These are phyloP conservation scores for Epizoanthus fatuus DNA, from an alignment of 92 coral and sea anemone genomes.

Conservation along the genomic window DNA sequence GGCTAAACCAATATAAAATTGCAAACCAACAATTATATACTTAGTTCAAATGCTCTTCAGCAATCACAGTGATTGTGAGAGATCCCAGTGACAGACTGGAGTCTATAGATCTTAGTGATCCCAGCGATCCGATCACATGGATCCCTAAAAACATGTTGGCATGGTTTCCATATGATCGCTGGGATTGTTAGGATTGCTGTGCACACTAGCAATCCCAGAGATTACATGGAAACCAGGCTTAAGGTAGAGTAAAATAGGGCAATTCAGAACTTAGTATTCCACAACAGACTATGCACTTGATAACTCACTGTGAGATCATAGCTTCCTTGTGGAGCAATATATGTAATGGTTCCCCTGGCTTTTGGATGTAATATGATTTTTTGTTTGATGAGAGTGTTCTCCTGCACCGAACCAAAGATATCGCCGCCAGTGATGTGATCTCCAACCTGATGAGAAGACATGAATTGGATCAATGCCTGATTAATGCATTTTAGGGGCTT, in stretches of 20 bases:
- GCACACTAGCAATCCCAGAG: not conserved
- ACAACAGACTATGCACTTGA: not conserved
- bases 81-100: too few relatives aligned
- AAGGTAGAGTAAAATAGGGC: not conserved
- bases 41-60: too few relatives aligned
- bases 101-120: too few relatives aligned
- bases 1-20: too few relatives aligned
- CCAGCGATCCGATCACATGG: too few relatives aligned
- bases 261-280: not conserved
- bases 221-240: not conserved
- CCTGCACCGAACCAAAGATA: constrained; percentile 93
- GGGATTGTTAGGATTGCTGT: too few relatives aligned
- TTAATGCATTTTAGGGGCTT: not conserved
- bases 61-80: too few relatives aligned
- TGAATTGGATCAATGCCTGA: not conserved
- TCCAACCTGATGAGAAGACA: constrained; percentile 75
- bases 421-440: constrained; percentile 99
- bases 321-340: constrained; percentile 95
- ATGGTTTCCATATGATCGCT: too few relatives aligned
- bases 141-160: too few relatives aligned
- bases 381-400: constrained; percentile 92
- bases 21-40: too few relatives aligned
- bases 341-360: constrained; percentile 95
- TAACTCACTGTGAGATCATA: constrained; percentile 85
- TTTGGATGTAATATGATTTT: constrained; percentile 95